A percentile compares a stretch with the other conserved stretches of the same genome.
These are phyloP conservation scores for Meloidogyne chitwoodi DNA, from an alignment of 1,140 invertebrate genomes.

Conservation along the genomic window DNA sequence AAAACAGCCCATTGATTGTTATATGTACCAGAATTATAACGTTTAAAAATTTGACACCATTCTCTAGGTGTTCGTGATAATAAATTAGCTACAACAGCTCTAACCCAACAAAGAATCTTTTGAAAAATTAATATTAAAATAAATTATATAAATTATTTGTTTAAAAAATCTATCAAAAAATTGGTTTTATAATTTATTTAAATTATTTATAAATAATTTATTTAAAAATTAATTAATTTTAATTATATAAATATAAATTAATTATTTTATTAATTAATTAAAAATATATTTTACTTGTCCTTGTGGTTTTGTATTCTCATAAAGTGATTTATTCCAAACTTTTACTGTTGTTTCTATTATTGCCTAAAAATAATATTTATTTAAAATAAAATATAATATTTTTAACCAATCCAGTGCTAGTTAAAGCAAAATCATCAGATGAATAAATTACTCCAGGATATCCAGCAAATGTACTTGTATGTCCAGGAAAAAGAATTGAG, in stretches of 20 bases:
- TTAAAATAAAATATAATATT: too few species aligned
- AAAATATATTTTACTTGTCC: conserved; percentile 60
- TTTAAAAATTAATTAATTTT: too few species aligned
- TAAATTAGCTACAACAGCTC: conserved; percentile 80
- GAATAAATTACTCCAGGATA: conserved; percentile 82
- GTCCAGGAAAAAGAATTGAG: conserved; percentile 64
- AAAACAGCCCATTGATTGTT: conserved; percentile 83
- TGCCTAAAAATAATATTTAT: conserved; percentile 52
- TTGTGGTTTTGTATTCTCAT: conserved; percentile 64
- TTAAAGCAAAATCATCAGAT: conserved; percentile 79
- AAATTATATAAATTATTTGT: too few species aligned
- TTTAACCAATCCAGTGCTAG: conserved; percentile 69
- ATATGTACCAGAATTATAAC: conserved; percentile 75
- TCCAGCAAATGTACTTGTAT: conserved; percentile 74
- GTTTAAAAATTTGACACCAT: conserved; percentile 69
- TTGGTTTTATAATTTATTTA: too few species aligned
- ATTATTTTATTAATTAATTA: not conserved
- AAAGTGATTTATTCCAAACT: conserved; percentile 69
- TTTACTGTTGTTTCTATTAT: conserved; percentile 72
- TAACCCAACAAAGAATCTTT: conserved; percentile 69
- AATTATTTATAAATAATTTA: too few species aligned
- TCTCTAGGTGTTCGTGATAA: conserved; percentile 70
- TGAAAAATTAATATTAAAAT: conserved; percentile 63
- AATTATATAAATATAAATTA: too few species aligned
- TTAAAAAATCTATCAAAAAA: too few species aligned